Percentiles rank a stretch among this genome's conserved stretches.
phyloP scores from a whole-genome alignment of 92 coral and sea anemone genomes.

The Diadumene lineata region DNA sequence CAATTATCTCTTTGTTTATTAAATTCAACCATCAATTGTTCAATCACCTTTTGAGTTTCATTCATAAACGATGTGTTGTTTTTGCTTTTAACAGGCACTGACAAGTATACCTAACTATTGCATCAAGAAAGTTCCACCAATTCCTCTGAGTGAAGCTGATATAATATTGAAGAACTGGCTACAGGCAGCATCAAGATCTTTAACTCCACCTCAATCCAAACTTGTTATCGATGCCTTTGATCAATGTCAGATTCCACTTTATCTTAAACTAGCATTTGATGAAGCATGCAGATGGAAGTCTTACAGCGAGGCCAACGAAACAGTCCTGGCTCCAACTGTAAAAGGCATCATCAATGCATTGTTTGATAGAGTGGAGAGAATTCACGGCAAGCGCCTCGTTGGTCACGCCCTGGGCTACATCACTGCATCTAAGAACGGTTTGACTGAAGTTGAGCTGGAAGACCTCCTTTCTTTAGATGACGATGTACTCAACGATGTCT shows the following conservation, averaged over 20 bases:
- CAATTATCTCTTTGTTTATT: no score
- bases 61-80: neutral
- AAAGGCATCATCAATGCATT: slow-evolving; percentile 76
- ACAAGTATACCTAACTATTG: slow-evolving; percentile 52
- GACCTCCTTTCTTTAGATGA: slow-evolving; percentile 95
- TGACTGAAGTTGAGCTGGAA: slow-evolving; percentile 85
- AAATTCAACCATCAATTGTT: no score
- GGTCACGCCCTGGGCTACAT: slow-evolving; percentile 86
- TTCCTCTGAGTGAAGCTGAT: slow-evolving; percentile 74
- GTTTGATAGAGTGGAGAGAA: slow-evolving; percentile 80
- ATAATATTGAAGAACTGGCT: slow-evolving; percentile 80
- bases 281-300: slow-evolving; percentile 98
- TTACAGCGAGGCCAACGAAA: slow-evolving; percentile 62
- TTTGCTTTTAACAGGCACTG: slow-evolving; percentile 44
- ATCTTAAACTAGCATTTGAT: slow-evolving; percentile 85
- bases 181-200: slow-evolving; percentile 48
- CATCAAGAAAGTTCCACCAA: slow-evolving; percentile 79
- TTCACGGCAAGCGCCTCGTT: slow-evolving; percentile 86
- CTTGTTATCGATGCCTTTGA: slow-evolving; percentile 66
- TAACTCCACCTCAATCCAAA: slow-evolving; percentile 56
- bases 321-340: slow-evolving; percentile 58
- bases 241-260: slow-evolving; percentile 83
- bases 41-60: no score
- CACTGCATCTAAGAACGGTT: slow-evolving; percentile 91
- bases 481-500: slow-evolving; percentile 92